These are phyloP conservation scores for Psophia crepitans DNA, from an alignment of 2,113 vertebrate genomes.

Conservation along the genomic window DNA sequence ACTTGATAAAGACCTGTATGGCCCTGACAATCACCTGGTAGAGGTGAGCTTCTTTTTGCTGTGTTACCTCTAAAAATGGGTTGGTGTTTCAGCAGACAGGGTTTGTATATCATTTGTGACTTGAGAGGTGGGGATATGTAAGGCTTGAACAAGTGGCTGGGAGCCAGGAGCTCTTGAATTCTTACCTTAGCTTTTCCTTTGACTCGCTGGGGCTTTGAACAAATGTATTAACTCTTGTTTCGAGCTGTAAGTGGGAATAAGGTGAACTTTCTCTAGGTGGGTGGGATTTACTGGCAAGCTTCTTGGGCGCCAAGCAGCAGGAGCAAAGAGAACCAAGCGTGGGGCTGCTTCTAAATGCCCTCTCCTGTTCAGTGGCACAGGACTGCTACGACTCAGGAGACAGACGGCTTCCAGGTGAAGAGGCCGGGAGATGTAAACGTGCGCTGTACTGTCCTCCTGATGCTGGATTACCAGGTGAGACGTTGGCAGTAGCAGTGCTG, in stretches of 20 bases:
- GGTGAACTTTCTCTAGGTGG: not conserved
- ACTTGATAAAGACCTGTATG: slow-evolving; percentile 97
- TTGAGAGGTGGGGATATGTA: not conserved
- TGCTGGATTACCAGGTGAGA: slow-evolving; percentile 96
- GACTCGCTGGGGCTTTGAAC: not conserved
- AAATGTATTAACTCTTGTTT: not conserved
- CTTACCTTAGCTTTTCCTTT: not conserved
- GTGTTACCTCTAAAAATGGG: not conserved
- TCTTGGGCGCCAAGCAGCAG: not conserved
- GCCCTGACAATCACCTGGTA: slow-evolving; percentile 98
- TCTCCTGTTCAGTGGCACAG: slow-evolving; percentile 89
- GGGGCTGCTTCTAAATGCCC: not conserved
- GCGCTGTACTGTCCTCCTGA: slow-evolving; percentile 96
- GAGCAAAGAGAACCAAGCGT: not conserved
- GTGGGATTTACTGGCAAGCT: not conserved
- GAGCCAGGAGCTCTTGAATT: not conserved
- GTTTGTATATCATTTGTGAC: not conserved
- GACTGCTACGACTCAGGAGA: slow-evolving; percentile 98
- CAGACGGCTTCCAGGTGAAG: slow-evolving; percentile 98
- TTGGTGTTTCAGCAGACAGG: not conserved
- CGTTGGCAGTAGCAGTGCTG: not conserved
- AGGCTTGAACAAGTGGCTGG: not conserved
- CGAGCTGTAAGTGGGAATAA: not conserved
- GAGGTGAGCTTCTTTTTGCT: slow-evolving; percentile 82
- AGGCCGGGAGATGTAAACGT: slow-evolving; percentile 95